A percentile compares a stretch with the other conserved stretches of the same genome.
phyloP scores from a whole-genome alignment of 2,113 vertebrate species.

The Polyodon spathula region DNA sequence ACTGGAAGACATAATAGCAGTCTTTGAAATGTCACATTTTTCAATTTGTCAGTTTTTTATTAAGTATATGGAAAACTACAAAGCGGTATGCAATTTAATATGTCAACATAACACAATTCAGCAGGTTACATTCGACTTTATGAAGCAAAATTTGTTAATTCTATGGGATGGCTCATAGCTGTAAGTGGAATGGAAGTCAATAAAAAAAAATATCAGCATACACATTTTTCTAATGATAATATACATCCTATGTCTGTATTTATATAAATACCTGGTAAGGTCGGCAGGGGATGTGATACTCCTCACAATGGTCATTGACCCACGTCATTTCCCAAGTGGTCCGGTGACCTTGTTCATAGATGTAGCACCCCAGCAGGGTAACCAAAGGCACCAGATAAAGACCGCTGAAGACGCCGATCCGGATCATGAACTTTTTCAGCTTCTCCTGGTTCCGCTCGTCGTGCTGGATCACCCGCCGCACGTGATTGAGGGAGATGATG shows the following conservation, averaged over 20 bases:
- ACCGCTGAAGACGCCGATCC: constrained; percentile 91
- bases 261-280: constrained; percentile 65
- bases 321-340: constrained; percentile 83
- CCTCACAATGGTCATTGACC: constrained; percentile 82
- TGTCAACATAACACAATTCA: too few relatives aligned
- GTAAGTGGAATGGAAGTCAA: too few relatives aligned
- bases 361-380: constrained; percentile 80
- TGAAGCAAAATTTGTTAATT: too few relatives aligned
- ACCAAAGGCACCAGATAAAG: constrained; percentile 86
- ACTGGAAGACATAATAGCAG: too few relatives aligned
- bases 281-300: constrained; percentile 85
- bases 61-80: too few relatives aligned
- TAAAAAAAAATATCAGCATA: too few relatives aligned
- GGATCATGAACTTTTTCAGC: constrained; percentile 97
- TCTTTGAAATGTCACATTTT: too few relatives aligned
- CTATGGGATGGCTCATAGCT: too few relatives aligned
- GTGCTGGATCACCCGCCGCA: constrained; percentile 90
- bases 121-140: too few relatives aligned
- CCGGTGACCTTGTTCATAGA: constrained; percentile 81
- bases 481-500: constrained; percentile 88
- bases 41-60: too few relatives aligned
- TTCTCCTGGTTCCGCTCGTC: constrained; percentile 94
- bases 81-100: too few relatives aligned
- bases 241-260: not conserved
- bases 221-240: too few relatives aligned